Evolutionary conservation across 1,140 invertebrate genomes (phyloP).

Genomic region (Dendrolimus kikuchii): DNA sequence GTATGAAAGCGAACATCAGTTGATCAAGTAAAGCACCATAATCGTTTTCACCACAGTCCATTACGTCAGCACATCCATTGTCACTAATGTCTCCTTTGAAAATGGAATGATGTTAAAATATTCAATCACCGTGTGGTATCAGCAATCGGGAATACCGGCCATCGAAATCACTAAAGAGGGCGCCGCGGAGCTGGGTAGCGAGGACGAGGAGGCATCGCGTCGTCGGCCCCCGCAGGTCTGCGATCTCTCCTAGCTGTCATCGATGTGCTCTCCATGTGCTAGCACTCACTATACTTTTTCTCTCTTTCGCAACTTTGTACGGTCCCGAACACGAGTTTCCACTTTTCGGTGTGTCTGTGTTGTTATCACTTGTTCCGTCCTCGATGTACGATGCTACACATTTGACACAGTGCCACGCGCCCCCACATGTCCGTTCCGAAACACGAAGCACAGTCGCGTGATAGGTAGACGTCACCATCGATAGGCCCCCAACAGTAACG

Average conservation of each 20-base stretch:
- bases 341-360: conserved; percentile 42
- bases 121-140: conserved; percentile 63
- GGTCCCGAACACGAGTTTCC: conserved; percentile 59
- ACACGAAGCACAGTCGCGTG: conserved; percentile 18
- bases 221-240: conserved; percentile 69
- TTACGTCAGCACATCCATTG: conserved; percentile 30
- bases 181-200: conserved; percentile 64
- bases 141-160: conserved; percentile 73
- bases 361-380: conserved; percentile 38
- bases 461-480: conserved; percentile 4
- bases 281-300: conserved; percentile 58
- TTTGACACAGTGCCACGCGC: conserved; percentile 44
- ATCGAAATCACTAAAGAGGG: conserved; percentile 92
- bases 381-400: conserved; percentile 39
- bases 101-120: conserved; percentile 43
- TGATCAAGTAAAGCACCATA: conserved; percentile 2
- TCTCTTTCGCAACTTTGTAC: conserved; percentile 60
- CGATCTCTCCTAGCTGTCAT: conserved; percentile 61
- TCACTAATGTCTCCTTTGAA: conserved; percentile 20
- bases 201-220: conserved; percentile 71
- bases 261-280: conserved; percentile 68
- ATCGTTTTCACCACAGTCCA: not conserved
- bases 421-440: conserved; percentile 27
- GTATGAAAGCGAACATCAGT: too few relatives aligned
- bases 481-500: conserved; percentile 12